These are phyloP conservation scores for Elysia chlorotica DNA, from an alignment of 1,140 invertebrate genomes.

Conservation along the genomic window DNA sequence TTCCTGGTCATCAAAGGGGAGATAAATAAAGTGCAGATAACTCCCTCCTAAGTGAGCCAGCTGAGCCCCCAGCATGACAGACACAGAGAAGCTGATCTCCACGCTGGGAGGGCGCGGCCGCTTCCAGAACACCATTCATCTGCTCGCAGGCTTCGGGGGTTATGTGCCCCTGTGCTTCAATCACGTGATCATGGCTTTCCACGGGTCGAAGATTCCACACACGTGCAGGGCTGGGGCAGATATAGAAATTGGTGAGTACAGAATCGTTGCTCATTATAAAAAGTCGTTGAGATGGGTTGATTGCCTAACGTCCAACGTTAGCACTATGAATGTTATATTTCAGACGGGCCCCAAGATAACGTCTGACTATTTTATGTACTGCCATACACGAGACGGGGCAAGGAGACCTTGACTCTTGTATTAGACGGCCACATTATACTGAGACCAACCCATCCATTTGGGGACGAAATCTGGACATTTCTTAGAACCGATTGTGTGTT, in stretches of 20 bases:
- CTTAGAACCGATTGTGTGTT: too few species aligned
- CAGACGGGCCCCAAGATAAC: not conserved
- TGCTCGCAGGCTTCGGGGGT: conserved; percentile 12
- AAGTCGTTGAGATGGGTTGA: not conserved
- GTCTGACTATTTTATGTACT: too few species aligned
- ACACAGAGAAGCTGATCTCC: conserved; percentile 21
- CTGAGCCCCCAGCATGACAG: too few species aligned
- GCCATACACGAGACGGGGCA: too few species aligned
- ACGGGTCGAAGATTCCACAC: conserved; percentile 9
- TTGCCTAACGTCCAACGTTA: not conserved
- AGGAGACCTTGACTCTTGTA: too few species aligned
- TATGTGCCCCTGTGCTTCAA: conserved; percentile 29
- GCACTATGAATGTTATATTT: not conserved
- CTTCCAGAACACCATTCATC: conserved; percentile 22
- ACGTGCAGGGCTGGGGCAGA: not conserved
- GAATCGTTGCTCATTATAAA: not conserved
- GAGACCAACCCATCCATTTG: too few species aligned
- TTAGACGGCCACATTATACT: too few species aligned
- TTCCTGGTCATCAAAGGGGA: too few species aligned
- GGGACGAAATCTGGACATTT: too few species aligned
- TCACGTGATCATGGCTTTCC: conserved; percentile 33
- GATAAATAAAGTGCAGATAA: too few species aligned
- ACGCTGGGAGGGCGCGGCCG: conserved; percentile 4
- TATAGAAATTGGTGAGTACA: not conserved
- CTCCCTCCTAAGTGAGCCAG: too few species aligned